These are phyloP conservation scores for Cryptocephalus moraei DNA, from an alignment of 2,888 invertebrate genomes.

Conservation along the genomic window DNA sequence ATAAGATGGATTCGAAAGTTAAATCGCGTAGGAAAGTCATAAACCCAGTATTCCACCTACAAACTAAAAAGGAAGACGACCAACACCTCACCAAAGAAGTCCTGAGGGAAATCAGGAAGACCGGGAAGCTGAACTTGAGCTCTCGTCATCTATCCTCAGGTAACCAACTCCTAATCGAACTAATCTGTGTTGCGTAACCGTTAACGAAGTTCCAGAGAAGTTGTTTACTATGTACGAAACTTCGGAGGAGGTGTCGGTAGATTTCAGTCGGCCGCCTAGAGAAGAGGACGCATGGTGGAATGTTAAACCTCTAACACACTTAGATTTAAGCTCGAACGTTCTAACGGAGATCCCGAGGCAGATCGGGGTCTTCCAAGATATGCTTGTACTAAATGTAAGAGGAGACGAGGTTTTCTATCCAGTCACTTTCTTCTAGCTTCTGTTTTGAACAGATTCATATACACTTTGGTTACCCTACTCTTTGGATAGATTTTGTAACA, in stretches of 20 bases:
- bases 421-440: too few relatives aligned
- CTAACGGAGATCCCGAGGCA: conserved; percentile 53
- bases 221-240: conserved; percentile 64
- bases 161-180: conserved; percentile 30
- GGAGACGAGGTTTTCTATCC: too few relatives aligned
- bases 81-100: conserved; percentile 56
- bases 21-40: conserved; percentile 33
- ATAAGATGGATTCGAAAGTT: conserved; percentile 20
- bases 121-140: conserved; percentile 71
- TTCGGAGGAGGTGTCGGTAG: conserved; percentile 50
- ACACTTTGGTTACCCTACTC: too few relatives aligned
- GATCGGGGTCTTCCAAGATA: conserved; percentile 54
- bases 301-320: conserved; percentile 61
- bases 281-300: conserved; percentile 70
- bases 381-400: conserved; percentile 59
- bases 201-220: conserved; percentile 54
- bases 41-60: conserved; percentile 58
- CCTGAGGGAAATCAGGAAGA: conserved; percentile 69
- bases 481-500: too few relatives aligned
- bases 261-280: conserved; percentile 44
- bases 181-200: background rate
- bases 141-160: conserved; percentile 64
- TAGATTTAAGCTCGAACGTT: conserved; percentile 70
- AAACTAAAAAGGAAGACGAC: conserved; percentile 62
- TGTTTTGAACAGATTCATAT: too few relatives aligned